A percentile compares a stretch with the other conserved stretches of the same genome.
Evolutionary conservation across 2,113 vertebrate species (phyloP).

Genomic region (Progne subis): DNA sequence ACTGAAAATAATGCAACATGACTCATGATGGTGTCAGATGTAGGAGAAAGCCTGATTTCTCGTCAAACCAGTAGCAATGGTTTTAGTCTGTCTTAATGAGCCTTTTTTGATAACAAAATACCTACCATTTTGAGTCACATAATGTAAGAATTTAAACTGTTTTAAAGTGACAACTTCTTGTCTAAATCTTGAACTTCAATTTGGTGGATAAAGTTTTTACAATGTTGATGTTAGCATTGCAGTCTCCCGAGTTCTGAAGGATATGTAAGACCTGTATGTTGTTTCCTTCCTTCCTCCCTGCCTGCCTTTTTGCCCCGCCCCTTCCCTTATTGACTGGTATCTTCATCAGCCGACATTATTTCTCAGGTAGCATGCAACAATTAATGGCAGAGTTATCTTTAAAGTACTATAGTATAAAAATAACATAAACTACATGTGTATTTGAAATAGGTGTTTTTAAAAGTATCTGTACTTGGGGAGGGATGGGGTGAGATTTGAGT

Average conservation of each 20-base stretch:
- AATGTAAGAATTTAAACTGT: neutral
- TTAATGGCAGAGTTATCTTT: neutral
- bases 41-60: neutral
- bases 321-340: neutral
- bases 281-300: neutral
- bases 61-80: neutral
- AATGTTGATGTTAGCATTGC: neutral
- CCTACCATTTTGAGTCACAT: neutral
- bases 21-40: neutral
- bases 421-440: neutral
- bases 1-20: neutral
- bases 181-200: neutral
- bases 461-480: neutral
- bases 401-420: neutral
- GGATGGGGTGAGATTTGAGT: rapidly evolving
- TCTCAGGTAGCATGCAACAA: neutral
- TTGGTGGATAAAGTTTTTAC: neutral
- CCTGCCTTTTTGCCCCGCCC: neutral
- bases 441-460: neutral
- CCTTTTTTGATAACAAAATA: neutral
- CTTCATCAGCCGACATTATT: neutral
- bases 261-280: neutral
- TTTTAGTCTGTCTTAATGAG: neutral
- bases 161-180: neutral
- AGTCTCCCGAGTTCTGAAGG: neutral